These are phyloP conservation scores for Hoplostethus mediterraneus DNA, from an alignment of 2,797 vertebrate species.

Conservation along the genomic window DNA sequence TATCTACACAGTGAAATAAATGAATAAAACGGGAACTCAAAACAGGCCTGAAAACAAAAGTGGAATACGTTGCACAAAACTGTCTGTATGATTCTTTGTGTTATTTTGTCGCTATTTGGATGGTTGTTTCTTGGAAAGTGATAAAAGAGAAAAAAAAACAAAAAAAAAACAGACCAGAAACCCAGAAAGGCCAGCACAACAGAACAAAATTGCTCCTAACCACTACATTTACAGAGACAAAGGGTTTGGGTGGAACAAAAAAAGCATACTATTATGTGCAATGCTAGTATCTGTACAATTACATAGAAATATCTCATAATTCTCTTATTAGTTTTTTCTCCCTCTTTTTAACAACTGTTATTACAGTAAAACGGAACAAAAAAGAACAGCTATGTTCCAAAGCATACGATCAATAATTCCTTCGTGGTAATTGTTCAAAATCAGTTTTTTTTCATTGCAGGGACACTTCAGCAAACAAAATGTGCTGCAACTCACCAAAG, in stretches of 20 bases:
- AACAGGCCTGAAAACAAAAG: conserved; percentile 83
- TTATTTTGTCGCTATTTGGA: conserved; percentile 74
- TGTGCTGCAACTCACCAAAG: conserved; percentile 84
- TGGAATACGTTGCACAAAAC: conserved; percentile 81
- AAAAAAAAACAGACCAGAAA: conserved; percentile 84
- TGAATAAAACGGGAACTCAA: conserved; percentile 52
- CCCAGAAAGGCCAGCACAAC: conserved; percentile 92
- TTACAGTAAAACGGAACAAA: conserved; percentile 91
- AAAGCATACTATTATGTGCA: conserved; percentile 96
- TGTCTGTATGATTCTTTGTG: conserved; percentile 73
- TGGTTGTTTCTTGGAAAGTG: conserved; percentile 77
- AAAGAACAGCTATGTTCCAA: conserved; percentile 88
- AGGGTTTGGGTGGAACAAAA: conserved; percentile 89
- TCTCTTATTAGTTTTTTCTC: conserved; percentile 93
- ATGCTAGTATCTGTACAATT: conserved; percentile 99
- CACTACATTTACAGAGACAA: conserved; percentile 97
- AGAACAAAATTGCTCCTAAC: conserved; percentile 87
- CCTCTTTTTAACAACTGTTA: conserved; percentile 88
- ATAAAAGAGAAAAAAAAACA: conserved; percentile 59
- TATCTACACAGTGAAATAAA: conserved; percentile 80
- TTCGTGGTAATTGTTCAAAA: conserved; percentile 84
- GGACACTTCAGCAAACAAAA: conserved; percentile 86
- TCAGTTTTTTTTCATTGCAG: conserved; percentile 73
- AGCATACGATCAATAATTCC: conserved; percentile 91
- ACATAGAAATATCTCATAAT: conserved; percentile 96